Evolutionary conservation across 2,113 vertebrate species (phyloP).

Genomic region (Notarius quadriscutis): DNA sequence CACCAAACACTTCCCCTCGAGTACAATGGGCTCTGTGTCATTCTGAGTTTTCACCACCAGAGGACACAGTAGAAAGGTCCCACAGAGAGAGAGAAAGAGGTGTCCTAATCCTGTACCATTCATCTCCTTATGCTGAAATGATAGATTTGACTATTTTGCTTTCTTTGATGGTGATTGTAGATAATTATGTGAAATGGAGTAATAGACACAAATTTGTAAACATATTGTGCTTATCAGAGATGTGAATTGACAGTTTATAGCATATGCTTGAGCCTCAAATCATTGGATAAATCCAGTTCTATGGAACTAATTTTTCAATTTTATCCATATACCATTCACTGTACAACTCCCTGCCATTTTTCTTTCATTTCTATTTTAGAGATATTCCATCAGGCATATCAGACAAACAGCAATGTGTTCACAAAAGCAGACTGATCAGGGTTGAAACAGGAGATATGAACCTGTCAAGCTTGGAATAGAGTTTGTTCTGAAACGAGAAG

Average conservation of each 20-base stretch:
- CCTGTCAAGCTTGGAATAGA: neutral
- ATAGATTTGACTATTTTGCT: neutral
- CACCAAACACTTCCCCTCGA: conserved; percentile 79
- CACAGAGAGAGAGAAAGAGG: conserved; percentile 1
- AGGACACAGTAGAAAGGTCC: conserved; percentile 57
- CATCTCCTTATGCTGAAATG: conserved; percentile 7
- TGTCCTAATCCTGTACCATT: neutral
- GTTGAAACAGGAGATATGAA: neutral
- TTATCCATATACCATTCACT: neutral
- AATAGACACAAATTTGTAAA: neutral
- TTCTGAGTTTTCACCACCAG: conserved; percentile 67
- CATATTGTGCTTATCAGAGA: neutral
- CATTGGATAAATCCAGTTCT: neutral
- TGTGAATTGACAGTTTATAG: neutral
- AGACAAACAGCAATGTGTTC: neutral
- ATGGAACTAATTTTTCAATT: neutral
- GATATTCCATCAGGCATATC: neutral
- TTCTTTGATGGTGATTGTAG: neutral
- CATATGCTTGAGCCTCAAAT: neutral
- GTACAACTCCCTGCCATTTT: neutral
- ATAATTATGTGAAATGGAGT: neutral
- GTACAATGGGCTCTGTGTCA: conserved; percentile 74
- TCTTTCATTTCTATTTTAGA: neutral
- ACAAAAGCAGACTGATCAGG: neutral
- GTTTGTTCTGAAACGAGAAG: neutral